Percentiles rank a stretch among this genome's conserved stretches.
Evolutionary conservation across 2,888 invertebrate genomes (phyloP).

Genomic region (Hypsopygia costalis): DNA sequence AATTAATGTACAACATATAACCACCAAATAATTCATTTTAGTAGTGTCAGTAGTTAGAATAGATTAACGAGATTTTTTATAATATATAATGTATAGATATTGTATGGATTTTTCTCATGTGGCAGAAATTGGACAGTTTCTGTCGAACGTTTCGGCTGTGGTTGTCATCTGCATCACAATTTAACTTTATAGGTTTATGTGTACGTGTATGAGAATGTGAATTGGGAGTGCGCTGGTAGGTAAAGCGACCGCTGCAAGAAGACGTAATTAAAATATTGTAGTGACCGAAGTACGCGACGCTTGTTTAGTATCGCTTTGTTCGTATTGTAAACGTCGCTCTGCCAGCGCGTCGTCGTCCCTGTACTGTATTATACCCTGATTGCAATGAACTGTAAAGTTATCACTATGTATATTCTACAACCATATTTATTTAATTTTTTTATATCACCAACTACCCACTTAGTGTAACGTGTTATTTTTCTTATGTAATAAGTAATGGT

Average conservation of each 20-base stretch:
- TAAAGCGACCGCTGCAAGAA: not conserved
- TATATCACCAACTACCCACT: not conserved
- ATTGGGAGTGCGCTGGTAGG: not conserved
- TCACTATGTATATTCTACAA: too few species aligned
- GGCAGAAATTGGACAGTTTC: constrained; percentile 15
- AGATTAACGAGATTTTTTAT: constrained; percentile 22
- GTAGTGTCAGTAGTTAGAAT: constrained; percentile 43
- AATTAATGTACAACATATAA: constrained; percentile 73
- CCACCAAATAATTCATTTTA: constrained; percentile 74
- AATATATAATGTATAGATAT: constrained; percentile 16
- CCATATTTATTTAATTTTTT: not conserved
- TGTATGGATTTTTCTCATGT: constrained; percentile 18
- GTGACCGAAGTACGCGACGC: too few species aligned
- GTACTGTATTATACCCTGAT: too few species aligned
- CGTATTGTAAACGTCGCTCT: not conserved
- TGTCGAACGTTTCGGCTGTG: constrained; percentile 43
- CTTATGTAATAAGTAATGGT: constrained; percentile 43
- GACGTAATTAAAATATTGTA: too few species aligned
- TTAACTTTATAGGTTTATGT: constrained; percentile 32
- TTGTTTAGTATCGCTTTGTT: too few species aligned
- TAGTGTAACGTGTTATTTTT: constrained; percentile 27
- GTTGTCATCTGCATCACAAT: constrained; percentile 63
- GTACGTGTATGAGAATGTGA: constrained; percentile 17
- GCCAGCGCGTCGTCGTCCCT: not conserved
- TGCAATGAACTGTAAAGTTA: too few species aligned